Evolutionary conservation across 2,797 vertebrate species (phyloP).

Genomic region (Epinephelus awoara): DNA sequence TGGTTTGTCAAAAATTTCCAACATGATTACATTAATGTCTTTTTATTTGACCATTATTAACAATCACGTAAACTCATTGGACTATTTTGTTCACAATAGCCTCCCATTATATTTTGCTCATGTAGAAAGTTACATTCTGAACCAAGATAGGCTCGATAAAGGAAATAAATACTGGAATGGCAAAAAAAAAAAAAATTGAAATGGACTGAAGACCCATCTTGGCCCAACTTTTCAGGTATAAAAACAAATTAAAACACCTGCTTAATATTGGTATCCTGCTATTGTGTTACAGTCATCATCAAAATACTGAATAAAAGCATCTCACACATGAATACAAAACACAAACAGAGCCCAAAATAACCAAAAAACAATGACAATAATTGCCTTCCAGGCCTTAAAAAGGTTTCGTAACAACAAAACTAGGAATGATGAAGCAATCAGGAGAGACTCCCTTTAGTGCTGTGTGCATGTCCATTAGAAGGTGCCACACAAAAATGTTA

Average conservation of each 20-base stretch:
- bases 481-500: conserved; percentile 45
- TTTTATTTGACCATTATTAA: conserved; percentile 74
- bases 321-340: conserved; percentile 63
- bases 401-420: conserved; percentile 44
- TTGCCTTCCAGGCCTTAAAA: conserved; percentile 32
- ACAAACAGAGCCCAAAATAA: conserved; percentile 41
- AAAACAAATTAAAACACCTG: conserved; percentile 72
- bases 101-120: conserved; percentile 68
- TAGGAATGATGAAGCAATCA: conserved; percentile 50
- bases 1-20: conserved; percentile 52
- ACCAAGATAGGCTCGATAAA: conserved; percentile 75
- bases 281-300: conserved; percentile 54
- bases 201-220: conserved; percentile 48
- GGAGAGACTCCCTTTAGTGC: conserved; percentile 55
- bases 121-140: conserved; percentile 90
- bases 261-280: conserved; percentile 46
- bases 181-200: conserved; percentile 74
- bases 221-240: conserved; percentile 61
- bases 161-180: conserved; percentile 88
- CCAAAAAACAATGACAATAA: conserved; percentile 18
- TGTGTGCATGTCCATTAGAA: conserved; percentile 34
- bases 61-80: conserved; percentile 78
- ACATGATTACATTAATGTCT: conserved; percentile 48
- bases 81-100: conserved; percentile 73
- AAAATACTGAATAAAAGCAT: conserved; percentile 63